phyloP scores from a whole-genome alignment of 2,888 invertebrate genomes.

The Andrena bicolor region DNA sequence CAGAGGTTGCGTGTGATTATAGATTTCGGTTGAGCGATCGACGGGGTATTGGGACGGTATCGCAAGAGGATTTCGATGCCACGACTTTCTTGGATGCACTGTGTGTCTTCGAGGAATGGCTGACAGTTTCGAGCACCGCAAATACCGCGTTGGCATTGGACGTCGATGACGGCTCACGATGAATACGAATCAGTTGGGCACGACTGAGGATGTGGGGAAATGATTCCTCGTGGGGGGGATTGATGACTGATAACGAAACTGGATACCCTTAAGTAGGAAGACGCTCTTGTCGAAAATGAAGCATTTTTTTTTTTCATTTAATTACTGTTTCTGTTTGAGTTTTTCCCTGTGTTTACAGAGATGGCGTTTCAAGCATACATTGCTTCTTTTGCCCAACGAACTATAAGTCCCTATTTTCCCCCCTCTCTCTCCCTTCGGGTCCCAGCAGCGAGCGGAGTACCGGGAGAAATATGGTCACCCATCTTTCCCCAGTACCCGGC shows the following conservation, averaged over 20 bases:
- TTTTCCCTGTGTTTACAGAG: no score
- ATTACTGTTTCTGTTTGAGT: no score
- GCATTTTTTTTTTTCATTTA: no score
- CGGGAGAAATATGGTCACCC: no score
- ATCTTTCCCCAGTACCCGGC: no score
- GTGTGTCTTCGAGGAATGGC: conserved; percentile 32
- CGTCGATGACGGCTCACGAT: conserved; percentile 42
- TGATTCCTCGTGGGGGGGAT: conserved; percentile 22
- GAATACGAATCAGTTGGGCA: conserved; percentile 50
- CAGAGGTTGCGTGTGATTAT: background rate
- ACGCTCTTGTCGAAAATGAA: background rate
- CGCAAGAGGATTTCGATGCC: conserved; percentile 16
- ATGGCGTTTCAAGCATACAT: no score
- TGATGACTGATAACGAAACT: conserved; percentile 2
- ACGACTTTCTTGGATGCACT: conserved; percentile 27
- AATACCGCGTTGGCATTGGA: conserved; percentile 54
- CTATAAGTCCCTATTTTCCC: no score
- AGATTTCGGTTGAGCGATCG: background rate
- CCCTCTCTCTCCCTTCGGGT: no score
- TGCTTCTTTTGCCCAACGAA: no score
- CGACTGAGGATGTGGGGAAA: conserved; percentile 9
- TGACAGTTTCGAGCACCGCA: conserved; percentile 39
- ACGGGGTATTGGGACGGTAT: background rate
- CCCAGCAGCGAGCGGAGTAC: no score
- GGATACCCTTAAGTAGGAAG: no score